Evolutionary conservation across 2,888 invertebrate species (phyloP), one percentile per base, ranked within the genome.

Genomic region (Horisme vitalbata): DNA sequence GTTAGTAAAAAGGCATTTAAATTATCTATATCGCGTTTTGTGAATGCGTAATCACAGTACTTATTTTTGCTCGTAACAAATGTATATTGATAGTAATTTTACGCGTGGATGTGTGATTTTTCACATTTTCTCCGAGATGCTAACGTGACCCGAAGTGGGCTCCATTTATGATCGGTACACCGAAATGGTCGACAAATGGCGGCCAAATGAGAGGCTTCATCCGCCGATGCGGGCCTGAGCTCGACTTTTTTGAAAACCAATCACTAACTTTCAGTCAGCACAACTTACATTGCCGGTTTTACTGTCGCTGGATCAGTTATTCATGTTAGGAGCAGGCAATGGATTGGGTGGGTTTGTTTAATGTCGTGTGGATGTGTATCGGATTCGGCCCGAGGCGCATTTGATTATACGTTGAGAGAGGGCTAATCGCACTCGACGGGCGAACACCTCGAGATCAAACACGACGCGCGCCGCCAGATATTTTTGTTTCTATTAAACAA

Each of bases 401-500:
- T 87, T 89, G 89, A 89, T 89, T 89, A 89, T 86, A 89, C 82
- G 88, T 89, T 87, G 88, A 83, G 86, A 80, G 84, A 82, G 83
- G 84, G 86, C 87, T 89, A 88, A 89, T 89, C 88, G 89, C 85
- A 83, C 83, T 84, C 81, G 89, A 88, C 89, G 87, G 88, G 76
- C 88, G 89, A 87, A 89, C 88, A 87, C 88, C 88, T 87, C 88
- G 89, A 89, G 89, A 89, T 89, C 89, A 89, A 89, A 89, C 89
- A 89, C 88, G 82, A 86, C 86, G 85, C 88, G 87, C 82, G 87
- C 89, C 89, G 89, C 84, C 89, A 87, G 86, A 89, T 89, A 89
- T 89, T 89, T 89, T 89, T 89, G 89, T 89, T 89, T 89, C 89
- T 89, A 89, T 89, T 89, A 89, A 89, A 89, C 89, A 89, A 89